Percentiles rank a stretch among this genome's conserved stretches.
These are phyloP conservation scores for Caenorhabditis sp. DNA, from an alignment of 2,888 invertebrate genomes.

Conservation along the genomic window DNA sequence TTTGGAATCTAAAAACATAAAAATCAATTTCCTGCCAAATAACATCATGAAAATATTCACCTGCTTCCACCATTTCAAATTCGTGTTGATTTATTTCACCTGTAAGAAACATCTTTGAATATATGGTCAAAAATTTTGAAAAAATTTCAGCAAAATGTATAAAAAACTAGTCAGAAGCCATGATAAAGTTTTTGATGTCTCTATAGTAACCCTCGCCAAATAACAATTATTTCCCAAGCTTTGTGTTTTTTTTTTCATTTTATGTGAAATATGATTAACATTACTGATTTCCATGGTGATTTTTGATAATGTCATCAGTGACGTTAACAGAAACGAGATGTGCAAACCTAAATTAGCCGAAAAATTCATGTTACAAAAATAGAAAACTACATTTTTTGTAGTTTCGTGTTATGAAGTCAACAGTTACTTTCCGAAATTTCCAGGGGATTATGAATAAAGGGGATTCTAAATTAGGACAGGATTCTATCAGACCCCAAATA, in stretches of 20 bases:
- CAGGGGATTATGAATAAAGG: no score
- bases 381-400: no score
- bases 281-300: background rate
- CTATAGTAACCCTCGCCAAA: conserved; percentile 33
- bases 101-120: conserved; percentile 5
- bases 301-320: background rate
- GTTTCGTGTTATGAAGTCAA: no score
- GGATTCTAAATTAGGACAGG: no score
- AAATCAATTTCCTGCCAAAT: background rate
- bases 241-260: conserved; percentile 20
- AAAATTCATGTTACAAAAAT: no score
- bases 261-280: background rate
- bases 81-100: conserved; percentile 16
- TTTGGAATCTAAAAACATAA: conserved; percentile 18
- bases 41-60: background rate
- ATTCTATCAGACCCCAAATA: no score
- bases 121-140: background rate
- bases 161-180: conserved; percentile 28
- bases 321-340: no score
- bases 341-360: no score
- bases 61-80: background rate
- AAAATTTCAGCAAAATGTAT: background rate
- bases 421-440: no score
- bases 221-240: conserved; percentile 35
- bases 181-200: conserved; percentile 19